These are phyloP conservation scores for Ariolimax columbianus DNA, from an alignment of 2,888 invertebrate genomes.

Conservation along the genomic window DNA sequence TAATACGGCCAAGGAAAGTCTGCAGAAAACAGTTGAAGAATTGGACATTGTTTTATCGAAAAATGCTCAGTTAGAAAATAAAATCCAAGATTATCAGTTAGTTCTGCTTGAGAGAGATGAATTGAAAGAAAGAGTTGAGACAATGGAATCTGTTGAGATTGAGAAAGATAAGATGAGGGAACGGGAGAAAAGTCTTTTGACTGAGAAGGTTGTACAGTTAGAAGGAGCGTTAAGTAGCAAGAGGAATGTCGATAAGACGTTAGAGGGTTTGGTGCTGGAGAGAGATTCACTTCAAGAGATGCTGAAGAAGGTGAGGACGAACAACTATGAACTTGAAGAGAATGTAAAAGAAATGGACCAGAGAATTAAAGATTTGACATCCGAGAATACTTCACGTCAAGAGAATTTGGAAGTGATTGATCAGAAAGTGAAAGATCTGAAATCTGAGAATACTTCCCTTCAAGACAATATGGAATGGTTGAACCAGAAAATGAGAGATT, in stretches of 20 bases:
- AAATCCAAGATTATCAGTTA: neutral
- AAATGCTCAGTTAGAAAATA: neutral
- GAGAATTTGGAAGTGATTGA: neutral
- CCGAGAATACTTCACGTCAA: neutral
- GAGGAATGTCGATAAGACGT: neutral
- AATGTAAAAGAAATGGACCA: neutral
- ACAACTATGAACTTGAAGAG: neutral
- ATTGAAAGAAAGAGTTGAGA: neutral
- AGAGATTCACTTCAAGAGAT: neutral
- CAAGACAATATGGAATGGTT: neutral
- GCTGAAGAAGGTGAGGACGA: neutral
- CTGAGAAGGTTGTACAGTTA: constrained; percentile 8
- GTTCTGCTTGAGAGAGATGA: constrained; percentile 23
- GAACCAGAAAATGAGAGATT: neutral
- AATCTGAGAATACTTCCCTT: neutral
- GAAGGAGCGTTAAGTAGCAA: neutral
- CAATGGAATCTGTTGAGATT: neutral
- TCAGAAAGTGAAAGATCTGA: neutral
- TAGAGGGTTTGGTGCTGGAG: neutral
- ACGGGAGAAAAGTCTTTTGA: neutral
- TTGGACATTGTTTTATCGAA: neutral
- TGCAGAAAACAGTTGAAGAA: constrained; percentile 7
- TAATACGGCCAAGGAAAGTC: neutral
- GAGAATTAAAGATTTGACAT: neutral
- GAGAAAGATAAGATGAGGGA: constrained; percentile 1